Evolutionary conservation across 2,888 invertebrate genomes (phyloP), one percentile per base, ranked within the genome.

Genomic region (Agriopis leucophaearia): DNA sequence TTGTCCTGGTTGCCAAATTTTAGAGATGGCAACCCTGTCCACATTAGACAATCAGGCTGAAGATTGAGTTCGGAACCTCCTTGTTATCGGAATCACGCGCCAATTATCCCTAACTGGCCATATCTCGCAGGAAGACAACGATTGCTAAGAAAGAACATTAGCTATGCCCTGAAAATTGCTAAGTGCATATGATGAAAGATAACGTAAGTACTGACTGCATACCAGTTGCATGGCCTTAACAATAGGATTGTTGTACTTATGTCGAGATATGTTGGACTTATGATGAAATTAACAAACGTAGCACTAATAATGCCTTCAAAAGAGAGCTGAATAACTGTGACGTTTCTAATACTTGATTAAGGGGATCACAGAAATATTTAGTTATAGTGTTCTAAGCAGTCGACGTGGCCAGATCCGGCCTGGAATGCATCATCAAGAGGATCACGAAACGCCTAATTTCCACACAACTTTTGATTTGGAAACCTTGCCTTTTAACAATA

Each of bases 151-250:
- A 27, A 27, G 52, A 54, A 40, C 56, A 65, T 69, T 61, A 65
- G 69, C 54, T 51, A 71, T 65, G 73, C 73, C 73, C 73, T 73
- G 63, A 73, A 73, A 69, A 73, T 44, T 63, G 61, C 70, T 64
- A 68, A 64, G 56, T 59, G 58, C 52, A 48, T 16, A n/a, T 67
- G 55, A 56, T 35, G 68, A 69, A 63, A 61, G 47, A 3, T 5
- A 57, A n/a, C 36, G 15, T 45, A n/a, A 61, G 66, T 61, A 61
- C 61, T 38, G 8, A 56, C 67, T 52, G 47, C 58, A 47, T 45
- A 48, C n/a, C 59, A 54, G 61, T 16, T 59, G 51, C 59, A 55
- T 35, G 27, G 8, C 13, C 0, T 13, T 48, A 61, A 61, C 56
- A 61, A 66, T 60, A 27, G 55, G 54, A 59, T 16, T 40, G 50